Evolutionary conservation across 2,113 vertebrate genomes (phyloP).

Genomic region (Epinephelus cyanopodus): DNA sequence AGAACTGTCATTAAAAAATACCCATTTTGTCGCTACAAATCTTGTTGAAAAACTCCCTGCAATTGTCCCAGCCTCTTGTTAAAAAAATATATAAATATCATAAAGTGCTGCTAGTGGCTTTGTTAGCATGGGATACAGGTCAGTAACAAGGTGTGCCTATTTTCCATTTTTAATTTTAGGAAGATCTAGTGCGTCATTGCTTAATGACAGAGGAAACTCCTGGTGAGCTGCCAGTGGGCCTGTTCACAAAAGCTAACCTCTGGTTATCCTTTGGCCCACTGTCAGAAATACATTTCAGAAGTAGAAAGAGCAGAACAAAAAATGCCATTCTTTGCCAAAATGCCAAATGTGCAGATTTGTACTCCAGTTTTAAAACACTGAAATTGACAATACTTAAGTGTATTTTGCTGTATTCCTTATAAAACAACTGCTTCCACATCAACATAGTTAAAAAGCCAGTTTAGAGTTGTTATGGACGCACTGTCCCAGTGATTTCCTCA

Average conservation of each 20-base stretch:
- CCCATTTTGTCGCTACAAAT: too few species aligned
- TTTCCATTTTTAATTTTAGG: conserved; percentile 48
- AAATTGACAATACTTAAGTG: not conserved
- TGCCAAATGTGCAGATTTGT: not conserved
- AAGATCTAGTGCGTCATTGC: conserved; percentile 63
- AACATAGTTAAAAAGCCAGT: conserved; percentile 19
- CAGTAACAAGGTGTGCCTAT: conserved; percentile 17
- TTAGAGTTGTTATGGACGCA: not conserved
- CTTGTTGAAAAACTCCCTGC: too few species aligned
- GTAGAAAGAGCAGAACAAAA: too few species aligned
- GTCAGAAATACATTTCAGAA: not conserved
- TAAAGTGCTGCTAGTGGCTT: not conserved
- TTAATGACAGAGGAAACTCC: conserved; percentile 63
- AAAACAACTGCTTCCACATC: conserved; percentile 8
- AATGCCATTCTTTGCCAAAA: not conserved
- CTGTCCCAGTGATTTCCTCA: conserved; percentile 57
- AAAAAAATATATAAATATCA: too few species aligned
- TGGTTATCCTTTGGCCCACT: conserved; percentile 22
- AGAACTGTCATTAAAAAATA: too few species aligned
- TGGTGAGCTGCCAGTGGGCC: conserved; percentile 29
- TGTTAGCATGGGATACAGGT: not conserved
- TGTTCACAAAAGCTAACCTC: conserved; percentile 27
- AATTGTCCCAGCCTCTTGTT: too few species aligned
- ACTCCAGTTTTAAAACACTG: not conserved
- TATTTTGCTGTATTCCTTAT: not conserved